Conservation (phyloP, 2,113 vertebrate genomes). For the Erinaceus europaeus region DNA sequence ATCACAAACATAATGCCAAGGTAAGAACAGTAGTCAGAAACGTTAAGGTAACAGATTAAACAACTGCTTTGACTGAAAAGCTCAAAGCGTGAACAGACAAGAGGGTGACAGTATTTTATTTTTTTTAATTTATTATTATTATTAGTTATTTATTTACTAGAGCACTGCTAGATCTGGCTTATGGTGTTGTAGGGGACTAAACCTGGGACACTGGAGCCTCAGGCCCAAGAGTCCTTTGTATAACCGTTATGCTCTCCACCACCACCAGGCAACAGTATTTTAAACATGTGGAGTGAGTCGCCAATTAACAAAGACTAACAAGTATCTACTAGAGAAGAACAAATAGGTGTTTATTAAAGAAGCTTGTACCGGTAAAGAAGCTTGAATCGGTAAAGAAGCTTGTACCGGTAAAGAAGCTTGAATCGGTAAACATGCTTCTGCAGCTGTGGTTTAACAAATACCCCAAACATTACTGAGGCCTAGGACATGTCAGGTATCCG, state of each 20-base stretch:
- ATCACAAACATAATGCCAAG: neutral
- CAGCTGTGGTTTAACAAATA: neutral
- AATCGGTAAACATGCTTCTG: neutral
- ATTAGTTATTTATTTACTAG: too few species aligned
- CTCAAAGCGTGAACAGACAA: neutral
- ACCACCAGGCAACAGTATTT: neutral
- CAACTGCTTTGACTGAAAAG: neutral
- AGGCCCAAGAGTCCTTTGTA: too few species aligned
- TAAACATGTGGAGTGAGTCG: accelerated
- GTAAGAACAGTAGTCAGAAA: neutral
- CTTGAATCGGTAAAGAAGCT: too few species aligned
- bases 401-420: neutral
- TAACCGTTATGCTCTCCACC: too few species aligned
- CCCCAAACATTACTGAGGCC: neutral
- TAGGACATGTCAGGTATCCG: neutral
- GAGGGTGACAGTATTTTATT: too few species aligned
- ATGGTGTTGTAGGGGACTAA: too few species aligned
- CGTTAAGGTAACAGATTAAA: neutral
- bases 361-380: too few species aligned
- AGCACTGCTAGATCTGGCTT: too few species aligned
- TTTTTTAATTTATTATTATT: too few species aligned
- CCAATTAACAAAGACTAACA: neutral
- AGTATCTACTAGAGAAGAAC: too few species aligned
- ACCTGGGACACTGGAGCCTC: too few species aligned
- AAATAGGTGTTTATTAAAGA: too few species aligned